A percentile compares a stretch with the other conserved stretches of the same genome.
Evolutionary conservation across 2,797 vertebrate genomes (phyloP).

Genomic region (Pitangus sulphuratus): DNA sequence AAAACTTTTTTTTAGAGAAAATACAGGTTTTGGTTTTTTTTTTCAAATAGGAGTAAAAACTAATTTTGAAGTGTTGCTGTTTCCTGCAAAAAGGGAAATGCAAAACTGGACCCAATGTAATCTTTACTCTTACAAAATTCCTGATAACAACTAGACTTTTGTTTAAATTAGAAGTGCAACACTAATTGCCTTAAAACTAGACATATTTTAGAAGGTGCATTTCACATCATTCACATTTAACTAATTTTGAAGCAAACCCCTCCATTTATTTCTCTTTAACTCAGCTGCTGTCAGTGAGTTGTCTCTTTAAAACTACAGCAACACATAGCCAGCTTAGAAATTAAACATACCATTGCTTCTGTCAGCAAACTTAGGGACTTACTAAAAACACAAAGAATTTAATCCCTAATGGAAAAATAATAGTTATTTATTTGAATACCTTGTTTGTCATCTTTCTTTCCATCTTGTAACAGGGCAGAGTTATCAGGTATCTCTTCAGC

Average conservation of each 20-base stretch:
- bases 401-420: neutral
- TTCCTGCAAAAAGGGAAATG: neutral
- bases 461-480: conserved; percentile 64
- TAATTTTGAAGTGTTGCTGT: neutral
- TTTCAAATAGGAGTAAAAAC: neutral
- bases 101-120: neutral
- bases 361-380: neutral
- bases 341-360: neutral
- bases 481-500: conserved; percentile 73
- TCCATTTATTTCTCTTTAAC: neutral
- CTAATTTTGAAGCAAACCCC: neutral
- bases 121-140: neutral
- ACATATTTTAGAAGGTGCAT: neutral
- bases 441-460: conserved; percentile 76
- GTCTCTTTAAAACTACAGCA: neutral
- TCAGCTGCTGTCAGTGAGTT: neutral
- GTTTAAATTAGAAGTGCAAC: neutral
- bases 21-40: accelerated
- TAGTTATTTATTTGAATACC: conserved; percentile 66
- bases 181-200: neutral
- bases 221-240: neutral
- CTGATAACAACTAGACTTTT: neutral
- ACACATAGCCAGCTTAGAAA: neutral
- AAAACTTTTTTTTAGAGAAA: neutral
- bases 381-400: neutral